phyloP scores from a whole-genome alignment of 2,113 vertebrate genomes.

The Eptesicus fuscus region DNA sequence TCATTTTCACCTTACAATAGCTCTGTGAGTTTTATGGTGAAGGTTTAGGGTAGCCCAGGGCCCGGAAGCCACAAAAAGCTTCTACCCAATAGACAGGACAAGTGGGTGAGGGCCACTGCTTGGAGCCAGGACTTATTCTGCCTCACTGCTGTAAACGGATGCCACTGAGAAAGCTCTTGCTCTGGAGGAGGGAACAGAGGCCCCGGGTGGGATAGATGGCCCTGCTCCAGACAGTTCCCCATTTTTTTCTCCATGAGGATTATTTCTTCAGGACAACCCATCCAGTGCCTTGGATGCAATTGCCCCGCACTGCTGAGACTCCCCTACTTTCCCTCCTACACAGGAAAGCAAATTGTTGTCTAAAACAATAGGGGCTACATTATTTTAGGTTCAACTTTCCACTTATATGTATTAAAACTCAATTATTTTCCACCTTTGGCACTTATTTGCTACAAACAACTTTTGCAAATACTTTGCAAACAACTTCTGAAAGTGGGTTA shows the following conservation, averaged over 20 bases:
- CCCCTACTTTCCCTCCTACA: background rate
- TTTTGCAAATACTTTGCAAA: background rate
- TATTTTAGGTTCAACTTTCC: background rate
- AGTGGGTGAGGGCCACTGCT: background rate
- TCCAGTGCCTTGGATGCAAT: too few relatives aligned
- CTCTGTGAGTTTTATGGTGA: background rate
- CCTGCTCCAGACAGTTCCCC: background rate
- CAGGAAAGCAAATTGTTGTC: background rate
- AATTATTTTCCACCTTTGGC: background rate
- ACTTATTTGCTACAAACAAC: background rate
- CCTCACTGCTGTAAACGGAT: background rate
- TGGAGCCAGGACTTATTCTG: background rate
- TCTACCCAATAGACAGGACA: background rate
- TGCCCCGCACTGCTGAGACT: background rate
- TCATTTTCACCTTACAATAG: background rate
- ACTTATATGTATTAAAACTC: background rate
- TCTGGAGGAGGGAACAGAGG: background rate
- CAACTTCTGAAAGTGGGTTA: background rate
- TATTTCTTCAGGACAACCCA: background rate
- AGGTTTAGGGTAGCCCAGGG: background rate
- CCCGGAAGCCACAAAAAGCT: background rate
- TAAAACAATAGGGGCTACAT: background rate
- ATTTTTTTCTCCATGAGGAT: background rate
- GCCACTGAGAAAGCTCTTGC: background rate
- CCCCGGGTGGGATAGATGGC: background rate